Evolutionary conservation across 2,797 vertebrate genomes (phyloP).

Genomic region (Acrocephalus scirpaceus): DNA sequence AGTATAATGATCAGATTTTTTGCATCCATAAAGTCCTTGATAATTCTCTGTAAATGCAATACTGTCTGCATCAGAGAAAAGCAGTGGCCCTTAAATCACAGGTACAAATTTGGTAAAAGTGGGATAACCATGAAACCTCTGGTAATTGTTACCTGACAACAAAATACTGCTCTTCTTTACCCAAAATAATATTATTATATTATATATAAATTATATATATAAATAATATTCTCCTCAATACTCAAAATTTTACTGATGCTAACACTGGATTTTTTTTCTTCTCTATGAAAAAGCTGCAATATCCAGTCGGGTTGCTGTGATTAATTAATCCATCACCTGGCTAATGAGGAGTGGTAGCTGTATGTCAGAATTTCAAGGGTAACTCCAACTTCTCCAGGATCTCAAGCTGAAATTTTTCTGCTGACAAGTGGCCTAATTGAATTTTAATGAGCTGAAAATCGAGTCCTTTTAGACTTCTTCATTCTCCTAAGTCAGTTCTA

Average conservation of each 20-base stretch:
- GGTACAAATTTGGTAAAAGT: neutral
- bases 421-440: conserved; percentile 46
- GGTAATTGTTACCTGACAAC: neutral
- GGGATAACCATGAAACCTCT: neutral
- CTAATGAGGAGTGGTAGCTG: conserved; percentile 36
- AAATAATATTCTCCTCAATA: neutral
- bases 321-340: conserved; percentile 63
- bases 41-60: neutral
- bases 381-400: conserved; percentile 53
- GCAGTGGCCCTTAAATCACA: neutral
- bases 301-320: conserved; percentile 7
- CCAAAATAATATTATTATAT: no score
- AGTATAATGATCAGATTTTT: neutral
- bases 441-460: conserved; percentile 61
- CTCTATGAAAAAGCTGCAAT: conserved; percentile 18
- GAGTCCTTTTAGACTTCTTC: conserved; percentile 25
- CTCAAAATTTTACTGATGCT: conserved; percentile 4
- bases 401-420: conserved; percentile 38
- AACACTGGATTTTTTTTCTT: neutral
- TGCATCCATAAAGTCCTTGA: neutral
- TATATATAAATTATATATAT: no score
- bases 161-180: neutral
- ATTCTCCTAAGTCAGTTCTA: neutral
- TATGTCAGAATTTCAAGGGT: conserved; percentile 57
- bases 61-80: neutral